A percentile compares a stretch with the other conserved stretches of the same genome.
Conservation (phyloP, 2,888 invertebrate species). For the Helleia helle region DNA sequence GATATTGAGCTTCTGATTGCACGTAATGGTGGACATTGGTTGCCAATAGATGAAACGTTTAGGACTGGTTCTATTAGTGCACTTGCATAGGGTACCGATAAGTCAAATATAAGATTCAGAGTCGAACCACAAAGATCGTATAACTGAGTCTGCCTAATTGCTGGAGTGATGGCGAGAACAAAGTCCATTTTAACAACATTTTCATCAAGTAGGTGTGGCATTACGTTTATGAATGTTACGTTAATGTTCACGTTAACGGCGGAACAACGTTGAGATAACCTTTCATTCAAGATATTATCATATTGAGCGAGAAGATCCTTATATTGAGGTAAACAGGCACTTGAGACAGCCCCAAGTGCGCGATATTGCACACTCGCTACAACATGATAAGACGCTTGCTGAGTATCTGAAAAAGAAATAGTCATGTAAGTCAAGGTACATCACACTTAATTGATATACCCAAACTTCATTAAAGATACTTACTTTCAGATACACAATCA, state of each 20-base stretch:
- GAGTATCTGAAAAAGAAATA: constrained; percentile 87
- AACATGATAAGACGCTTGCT: constrained; percentile 95
- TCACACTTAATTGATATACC: too few species aligned
- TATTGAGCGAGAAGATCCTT: constrained; percentile 87
- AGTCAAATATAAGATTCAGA: constrained; percentile 92
- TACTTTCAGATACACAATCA: constrained; percentile 95
- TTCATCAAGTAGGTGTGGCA: constrained; percentile 86
- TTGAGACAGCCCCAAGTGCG: constrained; percentile 91
- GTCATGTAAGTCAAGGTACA: too few species aligned
- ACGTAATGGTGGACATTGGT: constrained; percentile 92
- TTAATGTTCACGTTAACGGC: constrained; percentile 96
- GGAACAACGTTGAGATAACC: constrained; percentile 93
- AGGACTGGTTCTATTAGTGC: constrained; percentile 90
- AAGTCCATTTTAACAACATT: constrained; percentile 94
- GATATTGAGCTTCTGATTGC: constrained; percentile 88
- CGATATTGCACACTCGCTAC: constrained; percentile 89
- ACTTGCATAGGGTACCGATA: constrained; percentile 94
- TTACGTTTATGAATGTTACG: constrained; percentile 89
- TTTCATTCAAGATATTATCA: constrained; percentile 83
- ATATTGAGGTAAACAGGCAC: constrained; percentile 88
- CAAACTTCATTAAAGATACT: constrained; percentile 23
- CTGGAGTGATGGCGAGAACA: constrained; percentile 88
- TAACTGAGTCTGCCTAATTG: constrained; percentile 90
- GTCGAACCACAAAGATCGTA: constrained; percentile 97
- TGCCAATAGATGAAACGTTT: constrained; percentile 91